These are phyloP conservation scores for Peromyscus leucopus DNA, from an alignment of 2,113 vertebrate genomes.

Conservation along the genomic window DNA sequence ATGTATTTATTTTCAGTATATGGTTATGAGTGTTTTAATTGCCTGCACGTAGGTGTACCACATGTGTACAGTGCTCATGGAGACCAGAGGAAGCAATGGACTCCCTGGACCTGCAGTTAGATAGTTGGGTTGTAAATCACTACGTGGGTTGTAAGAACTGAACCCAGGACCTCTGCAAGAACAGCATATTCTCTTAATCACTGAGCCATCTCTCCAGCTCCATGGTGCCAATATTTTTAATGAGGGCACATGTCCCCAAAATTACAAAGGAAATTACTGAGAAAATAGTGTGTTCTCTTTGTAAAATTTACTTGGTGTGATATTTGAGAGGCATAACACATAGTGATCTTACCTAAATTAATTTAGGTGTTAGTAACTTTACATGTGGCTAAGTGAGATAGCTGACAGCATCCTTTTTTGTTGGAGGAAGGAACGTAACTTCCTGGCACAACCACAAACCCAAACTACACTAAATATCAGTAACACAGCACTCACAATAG, in stretches of 20 bases:
- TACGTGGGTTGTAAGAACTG: not conserved
- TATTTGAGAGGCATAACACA: not conserved
- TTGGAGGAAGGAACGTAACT: not conserved
- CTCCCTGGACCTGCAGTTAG: not conserved
- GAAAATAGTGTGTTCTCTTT: constrained; percentile 7
- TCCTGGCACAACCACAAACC: not conserved
- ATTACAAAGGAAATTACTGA: constrained; percentile 11
- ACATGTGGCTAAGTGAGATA: not conserved
- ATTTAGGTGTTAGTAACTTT: not conserved
- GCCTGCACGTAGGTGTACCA: not conserved
- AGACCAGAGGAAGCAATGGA: not conserved
- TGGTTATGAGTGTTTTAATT: not conserved
- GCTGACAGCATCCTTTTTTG: not conserved
- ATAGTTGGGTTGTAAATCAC: not conserved
- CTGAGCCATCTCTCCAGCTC: not conserved
- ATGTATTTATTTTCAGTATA: not conserved
- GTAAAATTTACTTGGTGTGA: not conserved
- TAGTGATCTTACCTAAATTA: not conserved
- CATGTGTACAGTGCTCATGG: not conserved
- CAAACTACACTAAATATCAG: constrained; percentile 20
- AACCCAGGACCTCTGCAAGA: not conserved
- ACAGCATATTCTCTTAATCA: not conserved
- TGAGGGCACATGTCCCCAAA: constrained; percentile 5
- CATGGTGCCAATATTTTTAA: constrained; percentile 44
- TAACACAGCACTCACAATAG: not conserved